These are phyloP conservation scores for Falco novaeseelandiae DNA, from an alignment of 2,797 vertebrate species.

Conservation along the genomic window DNA sequence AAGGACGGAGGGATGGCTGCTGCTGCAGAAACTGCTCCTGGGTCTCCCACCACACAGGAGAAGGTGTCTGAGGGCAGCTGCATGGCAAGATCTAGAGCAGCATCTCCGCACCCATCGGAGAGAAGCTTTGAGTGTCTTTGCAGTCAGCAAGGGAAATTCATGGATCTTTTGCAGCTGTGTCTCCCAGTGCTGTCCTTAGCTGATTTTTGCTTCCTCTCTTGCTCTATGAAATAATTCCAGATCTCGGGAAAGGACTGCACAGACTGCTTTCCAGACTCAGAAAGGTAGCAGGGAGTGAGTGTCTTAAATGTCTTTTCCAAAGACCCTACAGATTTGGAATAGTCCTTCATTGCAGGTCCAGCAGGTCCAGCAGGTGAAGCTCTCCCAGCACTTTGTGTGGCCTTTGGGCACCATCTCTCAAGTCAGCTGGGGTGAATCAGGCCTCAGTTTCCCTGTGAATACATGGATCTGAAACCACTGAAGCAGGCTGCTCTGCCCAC, in stretches of 20 bases:
- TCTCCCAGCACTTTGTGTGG: neutral
- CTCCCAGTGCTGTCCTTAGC: neutral
- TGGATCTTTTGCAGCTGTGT: neutral
- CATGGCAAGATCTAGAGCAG: neutral
- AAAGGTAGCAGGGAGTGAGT: neutral
- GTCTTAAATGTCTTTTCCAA: neutral
- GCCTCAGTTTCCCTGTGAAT: neutral
- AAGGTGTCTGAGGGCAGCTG: neutral
- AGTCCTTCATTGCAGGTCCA: neutral
- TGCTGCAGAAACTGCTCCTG: neutral
- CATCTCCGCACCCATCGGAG: fast-evolving
- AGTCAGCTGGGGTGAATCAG: neutral
- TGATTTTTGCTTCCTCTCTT: neutral
- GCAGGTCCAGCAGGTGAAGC: neutral
- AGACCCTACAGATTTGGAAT: neutral
- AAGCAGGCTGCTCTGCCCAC: neutral
- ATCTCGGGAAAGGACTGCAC: neutral
- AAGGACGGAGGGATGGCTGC: neutral
- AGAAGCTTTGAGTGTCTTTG: fast-evolving
- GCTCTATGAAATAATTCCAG: neutral
- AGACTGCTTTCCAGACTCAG: neutral
- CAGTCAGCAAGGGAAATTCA: neutral
- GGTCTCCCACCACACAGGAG: neutral
- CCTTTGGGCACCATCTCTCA: neutral
- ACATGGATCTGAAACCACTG: neutral